Percentiles rank a stretch among this genome's conserved stretches.
Evolutionary conservation across 2,113 vertebrate species (phyloP).

Genomic region (Caretta caretta): DNA sequence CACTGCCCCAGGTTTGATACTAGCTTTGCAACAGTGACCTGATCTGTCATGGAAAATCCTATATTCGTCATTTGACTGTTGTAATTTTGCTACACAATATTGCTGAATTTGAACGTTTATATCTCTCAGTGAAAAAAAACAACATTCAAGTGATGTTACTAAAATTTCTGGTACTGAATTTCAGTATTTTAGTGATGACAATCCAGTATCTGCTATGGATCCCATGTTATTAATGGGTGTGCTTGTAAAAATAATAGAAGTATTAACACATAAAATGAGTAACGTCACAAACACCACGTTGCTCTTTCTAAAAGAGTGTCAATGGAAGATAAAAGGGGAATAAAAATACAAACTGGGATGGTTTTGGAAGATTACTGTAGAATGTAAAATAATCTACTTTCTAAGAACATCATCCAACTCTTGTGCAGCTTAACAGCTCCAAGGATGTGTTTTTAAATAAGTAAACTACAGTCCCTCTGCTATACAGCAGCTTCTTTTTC

Average conservation of each 20-base stretch:
- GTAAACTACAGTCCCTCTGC: background rate
- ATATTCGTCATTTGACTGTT: background rate
- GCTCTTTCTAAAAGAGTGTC: background rate
- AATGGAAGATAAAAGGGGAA: background rate
- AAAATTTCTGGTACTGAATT: background rate
- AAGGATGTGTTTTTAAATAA: background rate
- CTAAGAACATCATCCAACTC: background rate
- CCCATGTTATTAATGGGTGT: background rate
- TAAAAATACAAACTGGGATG: background rate
- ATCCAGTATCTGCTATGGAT: background rate
- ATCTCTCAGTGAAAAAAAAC: background rate
- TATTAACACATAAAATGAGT: background rate
- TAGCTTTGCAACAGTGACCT: background rate
- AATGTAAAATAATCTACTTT: background rate
- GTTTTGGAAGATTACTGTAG: background rate
- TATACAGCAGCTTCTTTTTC: background rate
- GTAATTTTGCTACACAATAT: background rate
- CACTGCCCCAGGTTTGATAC: background rate
- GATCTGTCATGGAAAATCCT: background rate
- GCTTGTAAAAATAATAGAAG: background rate
- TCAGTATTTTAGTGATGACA: background rate
- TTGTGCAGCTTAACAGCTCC: background rate
- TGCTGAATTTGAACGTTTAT: background rate
- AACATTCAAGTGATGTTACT: background rate
- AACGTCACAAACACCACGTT: background rate